A percentile compares a stretch with the other conserved stretches of the same genome.
Conservation (phyloP, 2,113 vertebrate genomes). For the Pygoscelis adeliae region DNA sequence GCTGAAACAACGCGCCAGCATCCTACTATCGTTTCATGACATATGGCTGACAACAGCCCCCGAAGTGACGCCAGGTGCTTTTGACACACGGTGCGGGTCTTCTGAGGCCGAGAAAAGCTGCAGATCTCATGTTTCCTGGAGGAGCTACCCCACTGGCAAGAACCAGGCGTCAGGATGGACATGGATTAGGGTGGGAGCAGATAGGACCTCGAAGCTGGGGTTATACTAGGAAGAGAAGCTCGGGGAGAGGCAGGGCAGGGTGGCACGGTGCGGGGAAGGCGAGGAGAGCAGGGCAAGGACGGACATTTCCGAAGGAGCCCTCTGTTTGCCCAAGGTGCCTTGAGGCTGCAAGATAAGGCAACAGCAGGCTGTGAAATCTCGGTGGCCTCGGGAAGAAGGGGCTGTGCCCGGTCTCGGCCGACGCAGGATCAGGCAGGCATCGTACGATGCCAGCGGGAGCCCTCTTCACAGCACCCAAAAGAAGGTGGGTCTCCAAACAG, state of each 20-base stretch:
- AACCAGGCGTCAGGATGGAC: rapidly evolving
- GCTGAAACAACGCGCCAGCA: neutral
- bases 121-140: neutral
- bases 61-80: neutral
- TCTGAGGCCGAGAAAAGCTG: neutral
- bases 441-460: neutral
- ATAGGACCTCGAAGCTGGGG: neutral
- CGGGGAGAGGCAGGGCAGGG: neutral
- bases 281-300: neutral
- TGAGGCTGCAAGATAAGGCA: neutral
- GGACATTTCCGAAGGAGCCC: neutral
- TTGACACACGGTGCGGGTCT: rapidly evolving
- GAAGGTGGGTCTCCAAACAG: neutral
- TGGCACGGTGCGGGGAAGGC: rapidly evolving
- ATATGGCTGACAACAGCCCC: neutral
- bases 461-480: neutral
- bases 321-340: neutral
- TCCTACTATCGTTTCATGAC: neutral
- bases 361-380: neutral
- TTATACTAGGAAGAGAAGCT: neutral
- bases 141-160: neutral
- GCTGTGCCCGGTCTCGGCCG: neutral
- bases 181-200: neutral
- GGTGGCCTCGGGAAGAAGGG: rapidly evolving
- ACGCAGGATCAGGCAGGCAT: neutral